Conservation (phyloP, 2,888 invertebrate species). For the Stenotaenia linearis region DNA sequence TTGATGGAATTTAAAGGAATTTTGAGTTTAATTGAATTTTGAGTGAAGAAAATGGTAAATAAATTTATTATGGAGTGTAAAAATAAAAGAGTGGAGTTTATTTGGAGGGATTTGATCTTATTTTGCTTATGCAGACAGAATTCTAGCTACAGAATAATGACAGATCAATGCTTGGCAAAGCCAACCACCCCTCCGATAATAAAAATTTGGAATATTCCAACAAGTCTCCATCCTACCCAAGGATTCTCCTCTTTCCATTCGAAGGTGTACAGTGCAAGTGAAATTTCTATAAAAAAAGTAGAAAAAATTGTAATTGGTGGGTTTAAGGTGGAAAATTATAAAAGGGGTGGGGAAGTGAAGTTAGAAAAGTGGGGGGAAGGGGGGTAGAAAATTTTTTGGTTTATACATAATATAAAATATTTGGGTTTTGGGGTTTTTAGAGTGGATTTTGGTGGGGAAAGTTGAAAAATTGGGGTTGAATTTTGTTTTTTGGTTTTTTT, state of each 20-base stretch:
- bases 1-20: too few relatives aligned
- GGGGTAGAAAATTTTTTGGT: too few relatives aligned
- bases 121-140: conserved; percentile 19
- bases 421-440: too few relatives aligned
- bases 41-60: neutral
- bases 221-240: conserved; percentile 14
- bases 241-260: conserved; percentile 12
- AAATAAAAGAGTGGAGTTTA: neutral
- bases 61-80: neutral
- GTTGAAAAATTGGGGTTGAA: too few relatives aligned
- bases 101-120: conserved; percentile 15
- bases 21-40: too few relatives aligned
- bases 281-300: neutral
- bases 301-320: too few relatives aligned
- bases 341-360: too few relatives aligned
- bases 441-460: too few relatives aligned
- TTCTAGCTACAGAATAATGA: conserved; percentile 15
- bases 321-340: too few relatives aligned
- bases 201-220: conserved; percentile 19
- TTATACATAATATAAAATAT: too few relatives aligned
- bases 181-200: conserved; percentile 12
- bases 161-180: conserved; percentile 15
- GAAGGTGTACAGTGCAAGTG: neutral
- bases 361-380: too few relatives aligned
- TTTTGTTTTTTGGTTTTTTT: too few relatives aligned